Conservation (phyloP, 1,140 invertebrate species). For the Atta colombica region DNA sequence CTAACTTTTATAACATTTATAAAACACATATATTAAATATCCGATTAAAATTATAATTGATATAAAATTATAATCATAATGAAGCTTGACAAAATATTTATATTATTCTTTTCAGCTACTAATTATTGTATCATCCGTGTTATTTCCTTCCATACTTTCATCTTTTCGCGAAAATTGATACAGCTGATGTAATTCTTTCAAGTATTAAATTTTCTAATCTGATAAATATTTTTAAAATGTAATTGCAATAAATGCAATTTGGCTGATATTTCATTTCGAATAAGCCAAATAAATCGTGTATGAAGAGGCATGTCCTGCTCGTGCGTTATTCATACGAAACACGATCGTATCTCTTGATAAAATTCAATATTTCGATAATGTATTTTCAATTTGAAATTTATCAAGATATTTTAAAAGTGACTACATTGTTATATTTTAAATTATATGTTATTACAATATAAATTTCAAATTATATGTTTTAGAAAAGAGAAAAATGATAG, state of each 20-base stretch:
- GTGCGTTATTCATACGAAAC: not conserved
- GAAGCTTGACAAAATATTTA: not conserved
- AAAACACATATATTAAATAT: not conserved
- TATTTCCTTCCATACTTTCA: not conserved
- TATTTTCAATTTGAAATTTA: conserved; percentile 9
- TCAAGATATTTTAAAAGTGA: not conserved
- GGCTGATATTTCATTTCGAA: not conserved
- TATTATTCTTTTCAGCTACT: not conserved
- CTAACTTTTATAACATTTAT: conserved; percentile 10
- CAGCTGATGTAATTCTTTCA: not conserved
- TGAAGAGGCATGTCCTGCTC: not conserved
- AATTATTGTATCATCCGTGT: not conserved
- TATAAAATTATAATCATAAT: not conserved
- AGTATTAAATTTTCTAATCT: not conserved
- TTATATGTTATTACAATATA: too few species aligned
- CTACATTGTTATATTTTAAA: not conserved
- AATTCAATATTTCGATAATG: not conserved
- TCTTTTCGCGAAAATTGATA: not conserved
- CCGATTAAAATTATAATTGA: not conserved
- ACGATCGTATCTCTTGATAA: not conserved
- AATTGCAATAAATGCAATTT: not conserved
- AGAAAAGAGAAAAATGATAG: not conserved
- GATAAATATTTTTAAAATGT: not conserved
- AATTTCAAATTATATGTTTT: not conserved
- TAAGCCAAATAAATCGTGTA: not conserved